Conservation (phyloP, 2,797 vertebrate genomes). For the Gouania willdenowi region DNA sequence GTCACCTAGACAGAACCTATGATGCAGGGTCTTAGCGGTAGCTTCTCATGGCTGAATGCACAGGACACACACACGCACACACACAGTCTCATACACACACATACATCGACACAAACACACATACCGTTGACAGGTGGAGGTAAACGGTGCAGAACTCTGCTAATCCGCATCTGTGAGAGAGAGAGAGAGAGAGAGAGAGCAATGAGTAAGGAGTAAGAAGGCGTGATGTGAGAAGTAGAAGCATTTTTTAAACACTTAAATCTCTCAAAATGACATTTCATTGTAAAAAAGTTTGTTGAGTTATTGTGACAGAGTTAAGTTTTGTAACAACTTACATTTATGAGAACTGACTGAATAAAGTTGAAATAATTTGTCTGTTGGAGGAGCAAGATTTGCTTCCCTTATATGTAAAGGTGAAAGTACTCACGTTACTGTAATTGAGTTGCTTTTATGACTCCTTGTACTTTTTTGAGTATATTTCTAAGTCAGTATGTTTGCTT, state of each 20-base stretch:
- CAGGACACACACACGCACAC: constrained; percentile 67
- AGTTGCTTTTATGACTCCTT: too few species aligned
- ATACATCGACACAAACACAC: constrained; percentile 13
- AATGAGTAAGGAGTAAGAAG: constrained; percentile 38
- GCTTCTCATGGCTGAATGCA: constrained; percentile 84
- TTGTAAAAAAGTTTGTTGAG: too few species aligned
- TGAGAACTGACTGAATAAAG: too few species aligned
- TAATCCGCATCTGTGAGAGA: constrained; percentile 81
- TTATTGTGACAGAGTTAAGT: too few species aligned
- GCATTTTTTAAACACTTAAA: constrained; percentile 27
- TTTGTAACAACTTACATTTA: too few species aligned
- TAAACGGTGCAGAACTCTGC: constrained; percentile 82
- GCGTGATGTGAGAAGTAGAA: constrained; percentile 8
- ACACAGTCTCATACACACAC: constrained; percentile 5
- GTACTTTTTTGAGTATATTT: too few species aligned
- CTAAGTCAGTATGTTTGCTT: too few species aligned
- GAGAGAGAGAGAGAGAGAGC: constrained; percentile 36
- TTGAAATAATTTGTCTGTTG: too few species aligned
- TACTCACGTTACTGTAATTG: too few species aligned
- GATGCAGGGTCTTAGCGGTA: constrained; percentile 77
- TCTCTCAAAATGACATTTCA: constrained; percentile 5
- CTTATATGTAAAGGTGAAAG: too few species aligned
- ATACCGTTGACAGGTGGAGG: constrained; percentile 85
- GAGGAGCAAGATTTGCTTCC: too few species aligned
- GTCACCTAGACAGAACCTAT: constrained; percentile 81